phyloP scores from a whole-genome alignment of 2,888 invertebrate genomes.

The Leptogaster cylindrica region DNA sequence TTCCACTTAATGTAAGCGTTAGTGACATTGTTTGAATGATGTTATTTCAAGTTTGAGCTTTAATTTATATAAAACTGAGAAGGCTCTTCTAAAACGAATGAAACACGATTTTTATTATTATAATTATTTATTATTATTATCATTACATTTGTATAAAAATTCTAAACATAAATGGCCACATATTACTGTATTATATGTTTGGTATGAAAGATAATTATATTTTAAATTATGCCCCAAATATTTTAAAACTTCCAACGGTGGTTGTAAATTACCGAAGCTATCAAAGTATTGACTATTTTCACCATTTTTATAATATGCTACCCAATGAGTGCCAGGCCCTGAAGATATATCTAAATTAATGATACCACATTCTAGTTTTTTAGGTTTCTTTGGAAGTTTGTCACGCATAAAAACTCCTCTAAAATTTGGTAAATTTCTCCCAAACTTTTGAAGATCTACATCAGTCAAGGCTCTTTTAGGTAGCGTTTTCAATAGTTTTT shows the following conservation, averaged over 20 bases:
- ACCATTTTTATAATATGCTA: constrained; percentile 8
- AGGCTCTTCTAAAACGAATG: too few species aligned
- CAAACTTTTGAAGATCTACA: constrained; percentile 49
- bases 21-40: too few species aligned
- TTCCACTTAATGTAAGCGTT: constrained; percentile 52
- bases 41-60: too few species aligned
- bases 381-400: neutral
- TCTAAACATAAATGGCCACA: constrained; percentile 2
- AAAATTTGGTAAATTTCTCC: constrained; percentile 52
- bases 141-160: neutral
- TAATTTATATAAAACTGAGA: too few species aligned
- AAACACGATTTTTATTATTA: neutral
- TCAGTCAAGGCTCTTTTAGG: constrained; percentile 42
- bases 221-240: constrained; percentile 45
- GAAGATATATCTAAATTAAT: constrained; percentile 48
- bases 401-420: constrained; percentile 49
- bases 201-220: neutral
- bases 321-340: neutral
- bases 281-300: constrained; percentile 54
- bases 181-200: constrained; percentile 25
- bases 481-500: constrained; percentile 11
- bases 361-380: neutral
- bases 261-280: constrained; percentile 54
- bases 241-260: constrained; percentile 51
- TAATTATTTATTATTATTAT: constrained; percentile 1